Base-by-base conservation (phyloP, 2,888 invertebrate genomes). In the Sphaeridia pumilis region DNA sequence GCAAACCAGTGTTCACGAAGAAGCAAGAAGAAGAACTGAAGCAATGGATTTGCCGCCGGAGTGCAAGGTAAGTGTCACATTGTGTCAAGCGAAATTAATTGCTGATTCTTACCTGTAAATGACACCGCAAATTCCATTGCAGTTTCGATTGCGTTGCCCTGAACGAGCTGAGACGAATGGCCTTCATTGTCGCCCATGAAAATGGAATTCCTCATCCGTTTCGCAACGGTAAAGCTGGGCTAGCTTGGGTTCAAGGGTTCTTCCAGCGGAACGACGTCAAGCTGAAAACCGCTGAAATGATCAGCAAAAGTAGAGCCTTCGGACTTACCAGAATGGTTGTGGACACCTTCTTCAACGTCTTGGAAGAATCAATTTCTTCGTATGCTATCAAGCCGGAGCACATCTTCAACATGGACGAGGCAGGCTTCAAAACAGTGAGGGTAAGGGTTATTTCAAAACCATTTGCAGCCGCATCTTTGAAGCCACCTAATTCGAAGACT, bases 251-350 rank as follows among this genome's bases (percentile, higher is more conserved):
- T 4, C 12, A 12, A 2, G 28, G 28, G 2, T 54, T 54, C 35
- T 4, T 49, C 12, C 2, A 26, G 10, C 44, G 54, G 3, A 25
- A 54, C 25, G 10, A 26, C 3, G 21, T 22, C 2, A 26, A 44
- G n/a, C 3, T 54, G 1, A 25, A 45, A 14, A 45, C 27, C 4
- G 20, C 38, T 20, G 14, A 24, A 20, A 10, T 38, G 1, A 35
- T 24, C 1, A 38, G 31, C 7, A 2, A 41, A 12, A 14, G 12
- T 2, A 27, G 54, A 12, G 49, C 34, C 3, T 25, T 55, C n/a
- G 61, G 53, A 7, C 67, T 68, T 43, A 67, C 65, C 49, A 63
- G 59, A 38, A 57, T 55, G 1, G 58, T 56, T 14, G 65, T 67
- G 42, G 35, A 49, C 57, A 45, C 61, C 54, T 58, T 66, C 59